phyloP scores from a whole-genome alignment of 35 echinoderm and acorn worm species.

The Antedon bifida region DNA sequence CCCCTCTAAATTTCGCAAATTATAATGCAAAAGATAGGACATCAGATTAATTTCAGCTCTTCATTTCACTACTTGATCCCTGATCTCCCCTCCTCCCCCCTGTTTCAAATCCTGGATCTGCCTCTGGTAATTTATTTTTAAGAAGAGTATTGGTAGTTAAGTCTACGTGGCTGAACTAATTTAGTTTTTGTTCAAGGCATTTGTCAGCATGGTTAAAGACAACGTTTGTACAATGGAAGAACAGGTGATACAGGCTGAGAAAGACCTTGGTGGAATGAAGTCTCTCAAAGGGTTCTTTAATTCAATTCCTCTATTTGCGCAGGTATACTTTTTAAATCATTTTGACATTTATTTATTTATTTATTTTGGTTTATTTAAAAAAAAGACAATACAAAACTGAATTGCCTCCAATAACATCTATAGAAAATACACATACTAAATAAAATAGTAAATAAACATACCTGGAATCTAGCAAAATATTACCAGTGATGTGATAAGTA shows the following conservation, averaged over 20 bases:
- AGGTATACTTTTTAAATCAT: conserved; percentile 29
- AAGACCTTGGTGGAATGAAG: conserved; percentile 58
- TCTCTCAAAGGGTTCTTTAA: conserved; percentile 79
- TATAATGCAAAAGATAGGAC: too few relatives aligned
- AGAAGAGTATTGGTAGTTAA: too few relatives aligned
- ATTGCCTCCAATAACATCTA: neutral
- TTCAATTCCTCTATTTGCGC: conserved; percentile 69
- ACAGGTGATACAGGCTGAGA: conserved; percentile 79
- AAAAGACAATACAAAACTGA: too few relatives aligned
- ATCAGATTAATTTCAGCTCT: too few relatives aligned
- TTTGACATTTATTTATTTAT: neutral
- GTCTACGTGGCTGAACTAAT: too few relatives aligned
- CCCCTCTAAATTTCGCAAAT: too few relatives aligned
- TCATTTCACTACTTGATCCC: too few relatives aligned
- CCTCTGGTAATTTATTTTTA: too few relatives aligned
- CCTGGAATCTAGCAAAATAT: too few relatives aligned
- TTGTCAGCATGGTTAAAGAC: conserved; percentile 62
- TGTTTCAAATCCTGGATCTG: too few relatives aligned
- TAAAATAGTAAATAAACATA: neutral
- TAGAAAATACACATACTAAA: neutral
- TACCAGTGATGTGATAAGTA: too few relatives aligned
- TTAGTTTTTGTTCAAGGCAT: conserved; percentile 22
- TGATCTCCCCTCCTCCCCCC: too few relatives aligned
- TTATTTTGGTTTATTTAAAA: neutral
- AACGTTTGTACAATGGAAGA: conserved; percentile 69